Conservation (phyloP, 1,140 invertebrate genomes). For the Mizuhopecten yessoensis region DNA sequence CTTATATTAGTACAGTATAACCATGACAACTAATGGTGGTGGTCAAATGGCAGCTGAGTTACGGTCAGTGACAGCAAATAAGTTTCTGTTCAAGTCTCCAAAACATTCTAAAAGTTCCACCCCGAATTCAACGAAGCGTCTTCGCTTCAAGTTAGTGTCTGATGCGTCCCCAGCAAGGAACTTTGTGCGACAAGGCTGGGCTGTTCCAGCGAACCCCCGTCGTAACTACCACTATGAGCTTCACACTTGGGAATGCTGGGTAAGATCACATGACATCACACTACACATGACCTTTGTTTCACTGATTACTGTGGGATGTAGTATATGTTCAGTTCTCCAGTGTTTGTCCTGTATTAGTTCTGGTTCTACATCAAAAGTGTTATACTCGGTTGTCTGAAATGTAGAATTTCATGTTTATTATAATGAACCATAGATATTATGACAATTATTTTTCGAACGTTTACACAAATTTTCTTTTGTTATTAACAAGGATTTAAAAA, state of each 20-base stretch:
- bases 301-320: too few relatives aligned
- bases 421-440: too few relatives aligned
- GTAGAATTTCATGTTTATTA: too few relatives aligned
- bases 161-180: background rate
- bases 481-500: too few relatives aligned
- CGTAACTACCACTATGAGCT: conserved; percentile 66
- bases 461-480: too few relatives aligned
- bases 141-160: background rate
- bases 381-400: too few relatives aligned
- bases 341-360: too few relatives aligned
- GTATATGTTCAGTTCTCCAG: too few relatives aligned
- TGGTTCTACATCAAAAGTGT: too few relatives aligned
- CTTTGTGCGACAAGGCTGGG: conserved; percentile 64
- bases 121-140: background rate
- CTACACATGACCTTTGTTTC: too few relatives aligned
- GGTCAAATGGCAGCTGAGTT: background rate
- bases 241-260: conserved; percentile 70
- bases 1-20: too few relatives aligned
- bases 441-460: too few relatives aligned
- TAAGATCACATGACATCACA: conserved; percentile 57
- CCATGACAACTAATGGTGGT: background rate
- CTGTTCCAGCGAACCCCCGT: conserved; percentile 67
- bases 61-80: background rate
- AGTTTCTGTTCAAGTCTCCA: conserved; percentile 2
- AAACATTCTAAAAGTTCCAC: conserved; percentile 8